phyloP scores from a whole-genome alignment of 2,888 invertebrate species.

The Lasioglossum calceatum region DNA sequence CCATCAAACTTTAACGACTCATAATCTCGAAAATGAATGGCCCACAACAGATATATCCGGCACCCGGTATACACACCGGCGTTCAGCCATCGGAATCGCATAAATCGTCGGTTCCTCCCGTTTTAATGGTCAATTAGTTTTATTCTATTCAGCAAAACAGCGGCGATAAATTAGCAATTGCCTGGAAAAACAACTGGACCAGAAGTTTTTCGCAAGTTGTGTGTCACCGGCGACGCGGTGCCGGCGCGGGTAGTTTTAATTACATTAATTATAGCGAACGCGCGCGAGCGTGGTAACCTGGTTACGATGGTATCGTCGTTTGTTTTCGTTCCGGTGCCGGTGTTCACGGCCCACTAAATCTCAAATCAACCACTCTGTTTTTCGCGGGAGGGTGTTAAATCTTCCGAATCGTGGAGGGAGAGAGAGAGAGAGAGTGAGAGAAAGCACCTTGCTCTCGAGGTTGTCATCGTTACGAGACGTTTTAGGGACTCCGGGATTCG shows the following conservation, averaged over 20 bases:
- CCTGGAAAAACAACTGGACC: conserved; percentile 27
- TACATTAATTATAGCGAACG: conserved; percentile 65
- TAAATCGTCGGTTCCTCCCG: not conserved
- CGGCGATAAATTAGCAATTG: conserved; percentile 39
- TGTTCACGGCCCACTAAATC: conserved; percentile 62
- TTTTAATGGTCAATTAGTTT: conserved; percentile 13
- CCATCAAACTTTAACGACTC: not conserved
- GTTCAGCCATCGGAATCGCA: not conserved
- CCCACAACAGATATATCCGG: not conserved
- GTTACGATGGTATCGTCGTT: conserved; percentile 64
- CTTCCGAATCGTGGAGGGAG: conserved; percentile 18
- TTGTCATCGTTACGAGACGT: conserved; percentile 23
- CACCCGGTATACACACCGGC: not conserved
- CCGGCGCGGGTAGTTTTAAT: conserved; percentile 62
- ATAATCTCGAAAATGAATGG: not conserved
- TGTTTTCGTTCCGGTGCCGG: conserved; percentile 59
- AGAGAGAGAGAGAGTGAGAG: not conserved
- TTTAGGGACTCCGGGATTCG: not conserved
- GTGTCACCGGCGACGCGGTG: conserved; percentile 38
- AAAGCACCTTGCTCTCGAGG: not conserved
- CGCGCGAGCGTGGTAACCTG: conserved; percentile 54
- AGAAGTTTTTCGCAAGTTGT: conserved; percentile 30
- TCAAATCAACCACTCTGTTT: conserved; percentile 70
- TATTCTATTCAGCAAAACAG: not conserved
- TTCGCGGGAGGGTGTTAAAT: conserved; percentile 57